A percentile compares a stretch with the other conserved stretches of the same genome.
These are phyloP conservation scores for Smithornis capensis DNA, from an alignment of 2,113 vertebrate species.

Conservation along the genomic window DNA sequence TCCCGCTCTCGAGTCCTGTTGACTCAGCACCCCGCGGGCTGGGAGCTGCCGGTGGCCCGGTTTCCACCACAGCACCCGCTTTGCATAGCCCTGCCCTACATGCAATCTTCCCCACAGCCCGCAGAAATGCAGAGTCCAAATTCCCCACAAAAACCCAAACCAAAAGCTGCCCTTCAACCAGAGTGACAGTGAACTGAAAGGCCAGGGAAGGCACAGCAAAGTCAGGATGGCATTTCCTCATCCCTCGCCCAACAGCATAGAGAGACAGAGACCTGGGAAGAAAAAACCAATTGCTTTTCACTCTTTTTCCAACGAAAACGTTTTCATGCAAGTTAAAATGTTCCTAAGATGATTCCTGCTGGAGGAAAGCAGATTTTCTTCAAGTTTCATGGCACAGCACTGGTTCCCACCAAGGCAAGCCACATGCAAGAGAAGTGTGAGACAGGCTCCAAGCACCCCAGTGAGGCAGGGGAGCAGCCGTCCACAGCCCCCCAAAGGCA, in stretches of 20 bases:
- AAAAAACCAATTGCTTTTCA: background rate
- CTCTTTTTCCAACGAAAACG: background rate
- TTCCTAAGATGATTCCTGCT: background rate
- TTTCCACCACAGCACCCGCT: background rate
- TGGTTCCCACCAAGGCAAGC: background rate
- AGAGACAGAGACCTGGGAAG: background rate
- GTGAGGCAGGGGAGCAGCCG: background rate
- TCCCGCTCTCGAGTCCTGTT: background rate
- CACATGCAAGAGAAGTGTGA: rapidly evolving
- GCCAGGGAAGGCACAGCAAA: rapidly evolving
- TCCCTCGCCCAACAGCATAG: background rate
- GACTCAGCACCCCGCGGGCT: background rate
- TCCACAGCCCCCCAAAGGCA: background rate
- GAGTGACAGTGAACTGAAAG: background rate
- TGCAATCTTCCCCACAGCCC: rapidly evolving
- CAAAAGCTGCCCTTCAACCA: background rate
- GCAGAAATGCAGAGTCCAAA: background rate
- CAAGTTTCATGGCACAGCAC: rapidly evolving
- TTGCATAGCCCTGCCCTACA: background rate
- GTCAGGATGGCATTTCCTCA: too few species aligned
- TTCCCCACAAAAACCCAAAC: background rate
- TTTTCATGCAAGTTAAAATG: background rate
- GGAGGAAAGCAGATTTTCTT: background rate
- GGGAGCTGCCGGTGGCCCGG: background rate
- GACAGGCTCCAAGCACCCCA: background rate